Evolutionary conservation across 1,140 invertebrate species (phyloP).

Genomic region (Zeugodacus cucurbitae): DNA sequence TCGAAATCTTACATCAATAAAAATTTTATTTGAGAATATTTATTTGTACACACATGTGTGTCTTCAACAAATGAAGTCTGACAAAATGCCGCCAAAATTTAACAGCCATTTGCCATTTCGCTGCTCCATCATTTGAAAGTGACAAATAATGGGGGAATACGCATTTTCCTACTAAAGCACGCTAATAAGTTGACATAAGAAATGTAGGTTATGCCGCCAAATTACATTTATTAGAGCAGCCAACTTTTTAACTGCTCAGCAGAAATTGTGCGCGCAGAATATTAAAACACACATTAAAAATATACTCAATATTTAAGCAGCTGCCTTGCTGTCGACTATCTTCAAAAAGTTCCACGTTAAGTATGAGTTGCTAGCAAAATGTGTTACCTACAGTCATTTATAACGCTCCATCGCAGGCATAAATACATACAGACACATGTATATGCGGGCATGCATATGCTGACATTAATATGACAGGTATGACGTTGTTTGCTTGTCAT

Average conservation of each 20-base stretch:
- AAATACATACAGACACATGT: too few species aligned
- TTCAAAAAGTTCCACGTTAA: not conserved
- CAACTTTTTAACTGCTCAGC: not conserved
- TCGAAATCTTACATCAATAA: too few species aligned
- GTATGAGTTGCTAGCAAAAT: not conserved
- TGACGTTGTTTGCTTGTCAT: constrained; percentile 25
- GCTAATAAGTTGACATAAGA: not conserved
- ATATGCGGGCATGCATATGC: not conserved
- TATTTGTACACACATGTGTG: not conserved
- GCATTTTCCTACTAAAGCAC: not conserved
- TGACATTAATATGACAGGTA: constrained; percentile 26
- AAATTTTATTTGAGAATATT: not conserved
- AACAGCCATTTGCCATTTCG: not conserved
- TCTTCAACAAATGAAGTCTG: not conserved
- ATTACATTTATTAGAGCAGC: not conserved
- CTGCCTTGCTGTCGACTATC: not conserved
- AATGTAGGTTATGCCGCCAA: not conserved
- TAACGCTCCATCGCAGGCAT: too few species aligned
- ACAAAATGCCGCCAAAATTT: not conserved
- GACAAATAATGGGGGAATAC: too few species aligned
- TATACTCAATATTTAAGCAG: not conserved
- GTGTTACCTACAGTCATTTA: too few species aligned
- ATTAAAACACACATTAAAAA: not conserved
- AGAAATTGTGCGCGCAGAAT: not conserved
- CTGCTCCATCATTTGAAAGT: too few species aligned